Conservation (phyloP, 2,113 vertebrate species). For the Anolis carolinensis region DNA sequence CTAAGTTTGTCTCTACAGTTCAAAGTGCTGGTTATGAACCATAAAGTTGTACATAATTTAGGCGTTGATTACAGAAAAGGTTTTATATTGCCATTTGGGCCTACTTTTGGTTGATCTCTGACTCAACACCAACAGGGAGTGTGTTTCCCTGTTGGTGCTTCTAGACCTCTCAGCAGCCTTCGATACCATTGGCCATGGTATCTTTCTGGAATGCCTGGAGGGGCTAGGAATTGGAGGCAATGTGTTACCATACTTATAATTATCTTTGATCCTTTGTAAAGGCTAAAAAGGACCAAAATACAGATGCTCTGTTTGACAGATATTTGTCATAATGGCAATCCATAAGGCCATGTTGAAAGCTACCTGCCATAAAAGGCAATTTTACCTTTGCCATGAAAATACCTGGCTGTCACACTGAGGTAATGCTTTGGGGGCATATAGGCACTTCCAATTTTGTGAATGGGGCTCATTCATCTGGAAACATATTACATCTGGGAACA, state of each 20-base stretch:
- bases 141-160: too few species aligned
- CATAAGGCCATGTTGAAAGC: background rate
- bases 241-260: background rate
- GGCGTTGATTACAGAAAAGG: too few species aligned
- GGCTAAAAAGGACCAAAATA: background rate
- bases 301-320: background rate
- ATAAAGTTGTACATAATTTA: too few species aligned
- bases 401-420: background rate
- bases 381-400: constrained; percentile 20
- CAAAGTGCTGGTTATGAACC: too few species aligned
- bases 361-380: constrained; percentile 18
- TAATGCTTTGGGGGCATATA: constrained; percentile 1
- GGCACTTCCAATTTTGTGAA: background rate
- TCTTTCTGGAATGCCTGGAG: too few species aligned
- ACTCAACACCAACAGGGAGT: too few species aligned
- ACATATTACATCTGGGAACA: constrained; percentile 24
- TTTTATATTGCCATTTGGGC: too few species aligned
- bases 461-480: constrained; percentile 20
- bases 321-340: background rate
- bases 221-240: too few species aligned
- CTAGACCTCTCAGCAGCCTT: too few species aligned
- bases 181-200: too few species aligned
- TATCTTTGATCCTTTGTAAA: background rate
- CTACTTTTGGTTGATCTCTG: too few species aligned
- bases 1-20: too few species aligned